These are phyloP conservation scores for Spizaetus ornatus DNA, from an alignment of 2,113 vertebrate genomes.

Conservation along the genomic window DNA sequence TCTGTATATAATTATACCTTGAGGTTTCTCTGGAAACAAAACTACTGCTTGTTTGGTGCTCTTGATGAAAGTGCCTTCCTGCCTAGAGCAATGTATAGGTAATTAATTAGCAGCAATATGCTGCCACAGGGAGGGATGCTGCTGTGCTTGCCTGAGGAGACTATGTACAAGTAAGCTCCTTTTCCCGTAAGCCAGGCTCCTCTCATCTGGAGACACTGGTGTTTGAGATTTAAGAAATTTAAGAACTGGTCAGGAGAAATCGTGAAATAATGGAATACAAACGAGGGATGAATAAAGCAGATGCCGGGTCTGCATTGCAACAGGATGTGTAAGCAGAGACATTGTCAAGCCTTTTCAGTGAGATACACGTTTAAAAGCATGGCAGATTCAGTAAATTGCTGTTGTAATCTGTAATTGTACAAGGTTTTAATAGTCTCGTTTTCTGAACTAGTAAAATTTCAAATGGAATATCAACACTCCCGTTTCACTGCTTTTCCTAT, in stretches of 20 bases:
- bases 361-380: background rate
- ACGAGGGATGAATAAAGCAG: background rate
- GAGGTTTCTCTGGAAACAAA: conserved; percentile 20
- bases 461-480: background rate
- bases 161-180: background rate
- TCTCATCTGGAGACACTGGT: background rate
- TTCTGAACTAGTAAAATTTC: background rate
- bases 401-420: background rate
- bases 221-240: background rate
- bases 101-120: background rate
- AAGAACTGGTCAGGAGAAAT: background rate
- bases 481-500: background rate
- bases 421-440: background rate
- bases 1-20: background rate
- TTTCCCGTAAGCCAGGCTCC: background rate
- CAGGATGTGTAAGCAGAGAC: background rate
- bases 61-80: background rate
- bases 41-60: background rate
- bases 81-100: background rate
- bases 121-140: background rate
- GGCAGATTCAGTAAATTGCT: background rate
- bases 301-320: background rate
- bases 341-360: background rate
- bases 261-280: background rate
- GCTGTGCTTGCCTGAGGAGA: background rate